Evolutionary conservation across 2,797 vertebrate genomes (phyloP), one percentile per base, ranked within the genome.

Genomic region (Syndactyla subalaris): DNA sequence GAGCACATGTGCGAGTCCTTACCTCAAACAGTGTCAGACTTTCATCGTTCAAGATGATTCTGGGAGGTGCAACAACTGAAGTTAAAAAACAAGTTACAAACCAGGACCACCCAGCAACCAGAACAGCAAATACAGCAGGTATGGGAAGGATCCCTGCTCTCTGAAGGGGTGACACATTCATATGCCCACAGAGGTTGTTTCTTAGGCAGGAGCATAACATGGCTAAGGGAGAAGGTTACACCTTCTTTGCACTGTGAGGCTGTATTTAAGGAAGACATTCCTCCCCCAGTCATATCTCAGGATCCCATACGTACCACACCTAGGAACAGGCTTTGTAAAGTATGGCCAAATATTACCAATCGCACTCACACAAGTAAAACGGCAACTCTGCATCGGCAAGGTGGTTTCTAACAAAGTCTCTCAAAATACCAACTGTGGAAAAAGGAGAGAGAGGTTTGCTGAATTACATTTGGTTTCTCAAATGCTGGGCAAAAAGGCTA

Each of bases 311-410:
- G 34, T 30, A 72, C 38, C 74, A 82, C 30, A 73, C 45, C 24
- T 23, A 52, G 59, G 23, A 88, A 87, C 0, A 86, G 61, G 34
- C 51, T 80, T 79, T 45, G 39, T 46, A 82, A 93, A 89, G 21
- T 19, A 79, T 73, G 43, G 73, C 29, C 62, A 76, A 68, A 14
- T 48, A 78, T 67, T 46, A 73, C 46, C 62, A 92, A 67, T 48
- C 86, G 55, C 67, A 99, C 99, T 99, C 97, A 99, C 99, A 99
- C 68, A 99, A 94, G 97, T 99, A 98, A 96, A 99, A 99, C 6
- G 96, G 94, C 67, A 99, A 96, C 52, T 98, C 94, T 4, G 98
- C 98, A 79, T 99, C 98, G n/a, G 98, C 98, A 94, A 99, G 97
- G 89, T 99, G 98, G 94, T 95, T 98, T 95, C 94, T 98, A 78